Conservation (phyloP, 2,113 vertebrate genomes). For the Amblyornis subalaris region DNA sequence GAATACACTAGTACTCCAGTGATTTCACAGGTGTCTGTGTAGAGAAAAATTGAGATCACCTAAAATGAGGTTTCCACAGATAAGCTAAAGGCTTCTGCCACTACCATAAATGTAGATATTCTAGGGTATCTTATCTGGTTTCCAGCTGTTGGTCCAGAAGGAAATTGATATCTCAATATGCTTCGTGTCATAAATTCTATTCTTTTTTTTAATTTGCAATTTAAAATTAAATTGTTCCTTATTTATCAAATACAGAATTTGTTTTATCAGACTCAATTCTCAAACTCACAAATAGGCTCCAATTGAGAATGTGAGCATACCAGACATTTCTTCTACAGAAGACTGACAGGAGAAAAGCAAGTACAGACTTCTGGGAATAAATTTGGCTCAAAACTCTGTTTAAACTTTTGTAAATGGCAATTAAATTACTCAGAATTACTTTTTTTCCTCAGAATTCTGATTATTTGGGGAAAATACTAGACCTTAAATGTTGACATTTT, state of each 20-base stretch:
- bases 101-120: neutral
- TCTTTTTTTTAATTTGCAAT: neutral
- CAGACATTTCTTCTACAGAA: neutral
- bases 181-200: neutral
- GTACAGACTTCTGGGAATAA: neutral
- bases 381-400: neutral
- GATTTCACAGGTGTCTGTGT: neutral
- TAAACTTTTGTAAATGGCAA: neutral
- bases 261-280: neutral
- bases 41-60: neutral
- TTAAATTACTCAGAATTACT: neutral
- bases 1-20: neutral
- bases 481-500: neutral
- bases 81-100: neutral
- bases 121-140: neutral
- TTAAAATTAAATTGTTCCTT: neutral
- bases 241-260: neutral
- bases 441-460: neutral
- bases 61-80: neutral
- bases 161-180: neutral
- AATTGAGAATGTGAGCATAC: rapidly evolving
- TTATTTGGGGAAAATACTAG: neutral
- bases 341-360: neutral
- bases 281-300: neutral
- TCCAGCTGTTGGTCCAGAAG: neutral